Evolutionary conservation across 2,113 vertebrate genomes (phyloP), one percentile per base, ranked within the genome.

Genomic region (Cryptomyrus ogoouensis): DNA sequence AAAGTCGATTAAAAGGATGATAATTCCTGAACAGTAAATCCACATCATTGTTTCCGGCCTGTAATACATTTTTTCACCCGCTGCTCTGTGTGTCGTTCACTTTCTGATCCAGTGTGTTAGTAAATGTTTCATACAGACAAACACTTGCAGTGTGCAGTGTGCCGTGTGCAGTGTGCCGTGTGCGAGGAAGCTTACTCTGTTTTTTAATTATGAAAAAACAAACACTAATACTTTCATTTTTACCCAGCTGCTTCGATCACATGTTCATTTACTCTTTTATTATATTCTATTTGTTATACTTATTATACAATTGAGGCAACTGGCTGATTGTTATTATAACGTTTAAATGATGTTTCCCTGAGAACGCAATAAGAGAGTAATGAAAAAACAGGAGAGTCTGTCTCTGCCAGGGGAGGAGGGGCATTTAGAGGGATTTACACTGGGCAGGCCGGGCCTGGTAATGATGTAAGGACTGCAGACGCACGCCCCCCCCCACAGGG

Each of bases 301-400:
- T 90, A 90, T 90, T 90, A 90, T 86, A 88, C 90, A 89, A 89
- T 91, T 91, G 83, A 91, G 89, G 89, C 47, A 44, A 89, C 70
- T 87, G 62, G 89, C 84, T 89, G 90, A 89, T 90, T 88, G 84
- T 90, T 91, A 90, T 91, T 91, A 89, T 90, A 90, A 87, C 77
- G 89, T 91, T 89, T 93, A 92, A 90, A 90, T 92, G 89, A 87
- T 91, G 89, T 91, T 90, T 91, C 90, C 58, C 89, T 46, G 89
- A n/a, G 85, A 90, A 88, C 50, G 88, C 89, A 91, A 93, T 93
- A 93, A 93, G 91, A 87, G 87, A 86, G 53, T 92, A 90, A 91
- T 91, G 88, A 91, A 90, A 89, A 86, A 84, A 80, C 88, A 89
- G 39, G 53, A 91, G 87, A 39, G n/a, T 88, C 44, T 15, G 86